A percentile compares a stretch with the other conserved stretches of the same genome.
Evolutionary conservation across 2,888 invertebrate species (phyloP).

Genomic region (Drosophila meridiana): DNA sequence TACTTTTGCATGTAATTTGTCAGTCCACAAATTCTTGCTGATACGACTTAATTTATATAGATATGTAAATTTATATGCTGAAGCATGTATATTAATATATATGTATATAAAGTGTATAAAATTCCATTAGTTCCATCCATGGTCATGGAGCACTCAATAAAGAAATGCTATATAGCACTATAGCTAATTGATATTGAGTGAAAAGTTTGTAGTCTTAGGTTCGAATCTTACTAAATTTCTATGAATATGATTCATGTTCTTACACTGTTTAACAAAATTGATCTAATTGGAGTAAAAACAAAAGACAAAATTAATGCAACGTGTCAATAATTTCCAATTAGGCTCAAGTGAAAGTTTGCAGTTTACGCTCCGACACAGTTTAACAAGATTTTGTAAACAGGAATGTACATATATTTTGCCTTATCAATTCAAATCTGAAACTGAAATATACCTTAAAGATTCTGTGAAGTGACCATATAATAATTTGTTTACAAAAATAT

Average conservation of each 20-base stretch:
- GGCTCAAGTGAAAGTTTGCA: neutral
- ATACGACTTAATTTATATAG: neutral
- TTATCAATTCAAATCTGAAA: neutral
- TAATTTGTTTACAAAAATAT: too few species aligned
- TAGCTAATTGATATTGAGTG: neutral
- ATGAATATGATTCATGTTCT: neutral
- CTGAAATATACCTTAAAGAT: neutral
- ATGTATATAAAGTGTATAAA: neutral
- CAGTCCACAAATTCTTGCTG: conserved; percentile 22
- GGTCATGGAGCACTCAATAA: neutral
- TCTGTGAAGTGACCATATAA: neutral
- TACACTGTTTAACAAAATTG: neutral
- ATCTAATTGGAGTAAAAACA: neutral
- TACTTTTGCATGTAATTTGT: conserved; percentile 1
- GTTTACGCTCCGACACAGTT: neutral
- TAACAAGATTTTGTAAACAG: neutral
- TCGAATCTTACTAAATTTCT: neutral
- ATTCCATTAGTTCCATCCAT: conserved; percentile 22
- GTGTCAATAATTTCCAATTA: neutral
- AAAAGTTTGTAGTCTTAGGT: neutral
- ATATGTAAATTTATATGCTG: neutral
- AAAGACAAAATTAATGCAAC: neutral
- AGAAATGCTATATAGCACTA: neutral
- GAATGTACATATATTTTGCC: neutral
- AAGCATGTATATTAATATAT: neutral